Evolutionary conservation across 2,113 vertebrate genomes (phyloP).

Genomic region (Cyprinodon brontotheroides): DNA sequence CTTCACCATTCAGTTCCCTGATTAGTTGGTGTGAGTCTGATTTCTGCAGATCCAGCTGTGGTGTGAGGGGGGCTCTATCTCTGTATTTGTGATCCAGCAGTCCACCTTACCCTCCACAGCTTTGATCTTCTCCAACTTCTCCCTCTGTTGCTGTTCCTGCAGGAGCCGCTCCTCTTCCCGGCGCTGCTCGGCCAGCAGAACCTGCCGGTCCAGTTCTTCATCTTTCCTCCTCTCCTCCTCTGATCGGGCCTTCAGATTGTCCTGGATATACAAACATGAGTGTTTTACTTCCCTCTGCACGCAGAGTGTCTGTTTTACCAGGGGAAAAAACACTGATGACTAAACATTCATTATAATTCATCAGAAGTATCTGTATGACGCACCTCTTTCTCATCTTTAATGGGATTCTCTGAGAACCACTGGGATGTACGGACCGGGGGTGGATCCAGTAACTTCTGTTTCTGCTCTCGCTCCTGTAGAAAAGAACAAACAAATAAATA

Average conservation of each 20-base stretch:
- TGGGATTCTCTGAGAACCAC: constrained; percentile 77
- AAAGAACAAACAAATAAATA: neutral
- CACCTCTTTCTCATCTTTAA: constrained; percentile 81
- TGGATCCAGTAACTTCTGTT: constrained; percentile 84
- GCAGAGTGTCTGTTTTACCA: neutral
- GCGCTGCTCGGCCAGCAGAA: constrained; percentile 90
- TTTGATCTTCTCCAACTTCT: constrained; percentile 90
- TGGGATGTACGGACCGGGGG: constrained; percentile 81
- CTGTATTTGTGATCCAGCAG: neutral
- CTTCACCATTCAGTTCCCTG: constrained; percentile 20
- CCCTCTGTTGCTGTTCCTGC: constrained; percentile 89
- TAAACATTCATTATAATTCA: too few species aligned
- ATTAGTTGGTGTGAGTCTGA: constrained; percentile 1
- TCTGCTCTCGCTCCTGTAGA: constrained; percentile 85
- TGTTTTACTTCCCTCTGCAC: neutral
- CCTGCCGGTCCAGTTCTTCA: constrained; percentile 91
- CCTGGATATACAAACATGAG: constrained; percentile 67
- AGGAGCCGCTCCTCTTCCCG: constrained; percentile 90
- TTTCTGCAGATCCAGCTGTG: neutral
- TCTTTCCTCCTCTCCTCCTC: constrained; percentile 86
- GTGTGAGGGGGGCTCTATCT: too few species aligned
- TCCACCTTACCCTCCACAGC: constrained; percentile 91
- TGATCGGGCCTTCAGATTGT: constrained; percentile 68
- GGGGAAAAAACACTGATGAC: too few species aligned
- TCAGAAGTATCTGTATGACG: neutral